A percentile compares a stretch with the other conserved stretches of the same genome.
Conservation (phyloP, 2,113 vertebrate genomes). For the Ariopsis seemanni region DNA sequence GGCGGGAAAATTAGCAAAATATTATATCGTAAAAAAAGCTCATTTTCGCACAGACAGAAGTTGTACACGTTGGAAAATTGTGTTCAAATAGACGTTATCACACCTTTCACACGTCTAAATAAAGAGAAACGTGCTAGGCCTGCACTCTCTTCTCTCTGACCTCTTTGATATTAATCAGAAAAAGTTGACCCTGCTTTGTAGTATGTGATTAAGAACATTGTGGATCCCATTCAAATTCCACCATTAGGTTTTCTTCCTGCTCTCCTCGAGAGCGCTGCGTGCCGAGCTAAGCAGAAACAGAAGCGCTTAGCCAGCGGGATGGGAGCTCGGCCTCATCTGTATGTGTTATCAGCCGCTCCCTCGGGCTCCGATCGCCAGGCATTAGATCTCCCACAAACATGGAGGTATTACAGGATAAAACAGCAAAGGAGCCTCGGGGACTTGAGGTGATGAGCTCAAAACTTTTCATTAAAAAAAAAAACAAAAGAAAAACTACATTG, state of each 20-base stretch:
- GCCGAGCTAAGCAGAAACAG: conserved; percentile 75
- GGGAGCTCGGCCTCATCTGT: conserved; percentile 72
- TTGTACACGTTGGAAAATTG: background rate
- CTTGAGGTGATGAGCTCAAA: conserved; percentile 63
- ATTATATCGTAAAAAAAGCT: background rate
- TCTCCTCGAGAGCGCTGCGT: conserved; percentile 44
- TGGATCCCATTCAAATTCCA: conserved; percentile 63
- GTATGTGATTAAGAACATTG: conserved; percentile 64
- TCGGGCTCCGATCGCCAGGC: conserved; percentile 52
- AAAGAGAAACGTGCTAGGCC: background rate
- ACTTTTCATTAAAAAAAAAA: conserved; percentile 44
- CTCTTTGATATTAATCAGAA: conserved; percentile 59
- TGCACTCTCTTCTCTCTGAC: conserved; percentile 1
- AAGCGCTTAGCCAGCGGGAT: conserved; percentile 76
- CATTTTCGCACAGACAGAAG: background rate
- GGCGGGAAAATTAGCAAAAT: background rate
- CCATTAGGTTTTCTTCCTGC: conserved; percentile 57
- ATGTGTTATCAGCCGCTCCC: conserved; percentile 73
- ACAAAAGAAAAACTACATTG: background rate
- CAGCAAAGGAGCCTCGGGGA: conserved; percentile 54
- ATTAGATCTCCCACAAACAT: conserved; percentile 62
- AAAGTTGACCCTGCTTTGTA: conserved; percentile 54
- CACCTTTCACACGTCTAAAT: conserved; percentile 36
- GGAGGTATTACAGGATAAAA: conserved; percentile 71
- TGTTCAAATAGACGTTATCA: conserved; percentile 19